Conservation (phyloP, 2,797 vertebrate species). For the Bufotes viridis region DNA sequence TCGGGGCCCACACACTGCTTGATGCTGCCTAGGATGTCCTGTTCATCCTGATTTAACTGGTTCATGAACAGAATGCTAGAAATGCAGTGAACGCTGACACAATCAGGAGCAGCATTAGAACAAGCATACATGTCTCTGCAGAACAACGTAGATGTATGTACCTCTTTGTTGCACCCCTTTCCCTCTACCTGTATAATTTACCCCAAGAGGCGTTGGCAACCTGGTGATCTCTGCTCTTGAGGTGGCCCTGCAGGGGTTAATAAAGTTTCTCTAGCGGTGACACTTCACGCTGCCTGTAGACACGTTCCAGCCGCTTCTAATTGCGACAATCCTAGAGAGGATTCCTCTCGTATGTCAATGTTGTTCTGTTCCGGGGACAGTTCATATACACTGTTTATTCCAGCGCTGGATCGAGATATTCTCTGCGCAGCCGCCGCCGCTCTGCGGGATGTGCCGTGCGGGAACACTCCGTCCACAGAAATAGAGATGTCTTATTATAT, state of each 20-base stretch:
- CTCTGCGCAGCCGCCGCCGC: background rate
- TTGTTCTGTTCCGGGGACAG: conserved; percentile 45
- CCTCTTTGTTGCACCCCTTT: no score
- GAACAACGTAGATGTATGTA: no score
- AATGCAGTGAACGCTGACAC: no score
- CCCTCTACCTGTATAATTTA: no score
- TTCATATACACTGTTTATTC: conserved; percentile 41
- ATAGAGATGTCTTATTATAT: conserved; percentile 49
- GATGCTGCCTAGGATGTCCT: no score
- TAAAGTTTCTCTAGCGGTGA: background rate
- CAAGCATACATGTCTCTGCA: no score
- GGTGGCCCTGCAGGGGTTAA: conserved; percentile 19
- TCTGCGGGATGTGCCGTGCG: conserved; percentile 1
- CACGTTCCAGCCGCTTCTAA: conserved; percentile 14
- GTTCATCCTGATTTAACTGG: no score
- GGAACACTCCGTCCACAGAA: background rate
- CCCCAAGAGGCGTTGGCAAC: no score
- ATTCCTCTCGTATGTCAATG: conserved; percentile 40
- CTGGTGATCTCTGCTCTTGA: no score
- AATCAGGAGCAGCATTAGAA: no score
- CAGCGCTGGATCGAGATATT: background rate
- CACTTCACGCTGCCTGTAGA: conserved; percentile 6
- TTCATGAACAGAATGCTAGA: no score
- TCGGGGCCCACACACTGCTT: no score
- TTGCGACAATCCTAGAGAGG: conserved; percentile 40